These are phyloP conservation scores for Zoroaster sp. DNA, from an alignment of 53 echinoderm and acorn worm species.

Conservation along the genomic window DNA sequence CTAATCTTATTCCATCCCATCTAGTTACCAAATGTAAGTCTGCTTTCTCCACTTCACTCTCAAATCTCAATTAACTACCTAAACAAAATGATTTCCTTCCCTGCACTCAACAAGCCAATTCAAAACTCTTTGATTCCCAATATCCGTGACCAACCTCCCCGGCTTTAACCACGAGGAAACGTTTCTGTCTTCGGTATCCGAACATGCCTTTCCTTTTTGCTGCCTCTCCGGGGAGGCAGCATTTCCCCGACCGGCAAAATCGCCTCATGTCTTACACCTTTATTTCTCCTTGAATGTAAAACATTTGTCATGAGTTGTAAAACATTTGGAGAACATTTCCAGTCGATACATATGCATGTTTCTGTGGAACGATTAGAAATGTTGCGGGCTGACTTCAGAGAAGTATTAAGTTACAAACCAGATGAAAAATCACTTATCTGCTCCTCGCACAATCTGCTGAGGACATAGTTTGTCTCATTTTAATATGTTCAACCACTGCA, in stretches of 20 bases:
- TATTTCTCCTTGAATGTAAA: background rate
- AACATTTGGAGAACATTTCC: background rate
- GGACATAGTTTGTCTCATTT: background rate
- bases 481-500: too few relatives aligned
- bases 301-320: background rate
- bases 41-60: too few relatives aligned
- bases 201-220: background rate
- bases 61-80: background rate
- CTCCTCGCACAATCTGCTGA: background rate
- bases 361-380: background rate
- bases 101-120: background rate
- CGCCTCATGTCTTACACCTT: background rate
- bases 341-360: too few relatives aligned
- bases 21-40: too few relatives aligned
- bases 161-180: background rate
- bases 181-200: background rate
- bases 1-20: too few relatives aligned
- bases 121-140: background rate
- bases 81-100: background rate
- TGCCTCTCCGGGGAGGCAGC: background rate
- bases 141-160: background rate
- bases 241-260: background rate
- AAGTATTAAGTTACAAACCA: background rate
- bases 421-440: too few relatives aligned
- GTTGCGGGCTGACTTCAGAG: background rate